Evolutionary conservation across 2,888 invertebrate species (phyloP).

Genomic region (Eupithecia dodoneata): DNA sequence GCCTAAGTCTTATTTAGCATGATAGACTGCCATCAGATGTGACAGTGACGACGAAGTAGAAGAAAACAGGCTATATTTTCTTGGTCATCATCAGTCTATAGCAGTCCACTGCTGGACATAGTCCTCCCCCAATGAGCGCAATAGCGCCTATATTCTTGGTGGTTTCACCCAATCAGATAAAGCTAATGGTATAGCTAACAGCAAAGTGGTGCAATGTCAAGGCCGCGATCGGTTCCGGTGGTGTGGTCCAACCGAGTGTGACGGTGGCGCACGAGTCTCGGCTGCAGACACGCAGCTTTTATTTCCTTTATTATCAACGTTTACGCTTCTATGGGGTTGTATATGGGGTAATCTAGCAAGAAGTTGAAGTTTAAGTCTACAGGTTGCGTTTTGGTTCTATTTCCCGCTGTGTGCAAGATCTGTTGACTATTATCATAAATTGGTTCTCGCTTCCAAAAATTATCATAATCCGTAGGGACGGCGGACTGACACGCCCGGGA

Average conservation of each 20-base stretch:
- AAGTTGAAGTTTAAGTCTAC: neutral
- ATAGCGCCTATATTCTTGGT: neutral
- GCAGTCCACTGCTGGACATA: no score
- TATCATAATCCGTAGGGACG: no score
- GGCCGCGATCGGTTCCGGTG: slow-evolving; percentile 29
- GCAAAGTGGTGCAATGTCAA: slow-evolving; percentile 39
- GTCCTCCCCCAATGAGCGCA: no score
- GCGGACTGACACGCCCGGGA: no score
- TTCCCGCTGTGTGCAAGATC: neutral
- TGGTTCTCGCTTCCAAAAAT: neutral
- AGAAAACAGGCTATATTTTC: no score
- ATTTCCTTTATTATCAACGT: neutral
- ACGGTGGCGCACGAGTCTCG: slow-evolving; percentile 38
- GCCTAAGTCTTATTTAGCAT: no score
- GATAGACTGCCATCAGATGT: no score
- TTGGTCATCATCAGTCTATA: no score
- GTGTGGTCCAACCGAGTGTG: slow-evolving; percentile 25
- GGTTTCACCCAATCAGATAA: neutral
- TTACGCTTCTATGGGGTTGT: neutral
- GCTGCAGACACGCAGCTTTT: slow-evolving; percentile 11
- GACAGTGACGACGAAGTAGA: no score
- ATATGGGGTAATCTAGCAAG: no score
- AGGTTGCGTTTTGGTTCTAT: neutral
- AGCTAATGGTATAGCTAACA: slow-evolving; percentile 4
- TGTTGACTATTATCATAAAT: neutral